Conservation (phyloP, 2,113 vertebrate species). For the Phalacrocorax aristotelis region DNA sequence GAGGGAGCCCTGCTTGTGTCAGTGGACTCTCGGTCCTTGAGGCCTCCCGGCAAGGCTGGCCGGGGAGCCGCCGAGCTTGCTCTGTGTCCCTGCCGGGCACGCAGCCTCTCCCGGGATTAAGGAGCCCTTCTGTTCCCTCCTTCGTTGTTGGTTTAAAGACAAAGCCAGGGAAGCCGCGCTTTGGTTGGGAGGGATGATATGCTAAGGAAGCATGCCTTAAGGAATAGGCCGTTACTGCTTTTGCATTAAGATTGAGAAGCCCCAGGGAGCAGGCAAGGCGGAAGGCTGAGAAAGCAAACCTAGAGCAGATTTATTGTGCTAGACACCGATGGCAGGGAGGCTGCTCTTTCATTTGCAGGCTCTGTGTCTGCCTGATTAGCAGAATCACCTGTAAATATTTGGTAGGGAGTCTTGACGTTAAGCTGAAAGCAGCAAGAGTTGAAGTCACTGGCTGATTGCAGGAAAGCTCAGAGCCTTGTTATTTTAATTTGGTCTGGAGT, state of each 20-base stretch:
- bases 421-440: not conserved
- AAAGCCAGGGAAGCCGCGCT: not conserved
- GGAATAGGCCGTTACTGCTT: not conserved
- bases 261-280: not conserved
- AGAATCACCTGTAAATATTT: not conserved
- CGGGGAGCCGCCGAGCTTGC: not conserved
- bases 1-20: not conserved
- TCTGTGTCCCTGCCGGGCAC: not conserved
- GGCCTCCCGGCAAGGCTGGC: not conserved
- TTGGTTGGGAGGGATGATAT: not conserved
- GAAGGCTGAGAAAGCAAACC: not conserved
- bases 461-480: not conserved
- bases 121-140: not conserved
- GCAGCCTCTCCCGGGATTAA: not conserved
- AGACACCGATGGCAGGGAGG: constrained; percentile 4
- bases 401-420: not conserved
- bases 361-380: constrained; percentile 23
- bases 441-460: not conserved
- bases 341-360: constrained; percentile 22
- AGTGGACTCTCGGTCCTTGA: not conserved
- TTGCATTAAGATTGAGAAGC: not conserved
- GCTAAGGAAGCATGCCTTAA: not conserved
- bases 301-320: not conserved
- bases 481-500: constrained; percentile 17
- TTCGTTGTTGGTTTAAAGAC: not conserved